Evolutionary conservation across 2,797 vertebrate species (phyloP), one percentile per base, ranked within the genome.

Genomic region (Paguma larvata): DNA sequence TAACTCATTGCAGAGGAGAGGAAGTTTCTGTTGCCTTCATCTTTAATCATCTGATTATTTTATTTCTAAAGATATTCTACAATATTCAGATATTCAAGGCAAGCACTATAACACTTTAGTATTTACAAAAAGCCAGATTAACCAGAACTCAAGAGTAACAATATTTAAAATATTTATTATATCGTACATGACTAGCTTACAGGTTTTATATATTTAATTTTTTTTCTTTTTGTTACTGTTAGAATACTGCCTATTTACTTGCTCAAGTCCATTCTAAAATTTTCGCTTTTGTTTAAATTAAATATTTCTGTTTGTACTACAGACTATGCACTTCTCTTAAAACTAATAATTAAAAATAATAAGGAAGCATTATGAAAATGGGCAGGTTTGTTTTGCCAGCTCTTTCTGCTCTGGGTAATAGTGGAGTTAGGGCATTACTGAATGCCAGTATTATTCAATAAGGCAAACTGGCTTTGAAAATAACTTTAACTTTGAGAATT

Each of bases 231-330:
- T 92, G 21, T 25, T 91, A 13, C 3, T 53, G 21, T 84, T 79
- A 80, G 21, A 79, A 59, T 4, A 0, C 23, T 46, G 93, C 9
- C 18, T 90, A 30, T 97, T 97, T 75, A 94, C 88, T 72, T 62
- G 1, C 19, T 88, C 89, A 59, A 91, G 75, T 5, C 96, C 25
- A 48, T 96, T 63, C 27, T 44, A 79, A 1, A 85, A 85, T 95
- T 95, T 94, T 92, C 87, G 38, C 16, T 15, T 94, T 97, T 93
- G 96, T 6, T n/a, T 53, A 94, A 93, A 95, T 12, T 96, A 48
- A n/a, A 65, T 82, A 80, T 88, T 82, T 72, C 51, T 97, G 7
- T 70, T 96, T 97, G 23, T 94, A 84, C 44, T 62, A 12, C n/a
- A 72, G 91, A 1, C 9, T 83, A 6, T 3, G 75, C 0, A 44